A percentile compares a stretch with the other conserved stretches of the same genome.
These are phyloP conservation scores for Catagonus wagneri DNA, from an alignment of 2,113 vertebrate species.

Conservation along the genomic window DNA sequence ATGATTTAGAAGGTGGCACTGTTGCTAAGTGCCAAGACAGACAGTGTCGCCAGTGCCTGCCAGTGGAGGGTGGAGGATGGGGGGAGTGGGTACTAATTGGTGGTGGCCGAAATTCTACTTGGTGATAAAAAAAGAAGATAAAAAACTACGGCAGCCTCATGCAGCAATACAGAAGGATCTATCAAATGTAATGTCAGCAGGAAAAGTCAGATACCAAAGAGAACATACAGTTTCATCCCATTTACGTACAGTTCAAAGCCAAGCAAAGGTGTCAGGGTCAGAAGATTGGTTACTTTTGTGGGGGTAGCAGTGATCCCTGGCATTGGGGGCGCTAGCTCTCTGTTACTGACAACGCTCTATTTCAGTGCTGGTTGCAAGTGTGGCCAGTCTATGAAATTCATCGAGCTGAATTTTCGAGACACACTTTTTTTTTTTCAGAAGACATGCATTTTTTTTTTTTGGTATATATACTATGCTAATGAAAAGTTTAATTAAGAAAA, in stretches of 20 bases:
- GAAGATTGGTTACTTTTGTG: background rate
- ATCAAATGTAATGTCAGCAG: accelerated
- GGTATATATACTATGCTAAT: background rate
- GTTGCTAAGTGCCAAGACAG: background rate
- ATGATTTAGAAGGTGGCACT: background rate
- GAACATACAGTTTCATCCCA: background rate
- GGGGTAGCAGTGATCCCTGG: accelerated
- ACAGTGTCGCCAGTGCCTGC: background rate
- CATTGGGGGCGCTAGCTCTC: background rate
- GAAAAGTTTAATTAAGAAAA: background rate
- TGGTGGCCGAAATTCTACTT: no score
- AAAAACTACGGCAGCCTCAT: background rate
- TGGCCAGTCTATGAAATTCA: background rate
- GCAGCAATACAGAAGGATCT: accelerated
- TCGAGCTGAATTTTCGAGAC: background rate
- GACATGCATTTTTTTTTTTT: background rate
- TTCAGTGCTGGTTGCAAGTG: background rate
- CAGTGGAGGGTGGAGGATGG: no score
- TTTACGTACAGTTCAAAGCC: background rate
- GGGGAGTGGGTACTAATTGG: no score
- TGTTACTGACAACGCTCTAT: background rate
- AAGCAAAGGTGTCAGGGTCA: background rate
- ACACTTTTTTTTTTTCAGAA: no score
- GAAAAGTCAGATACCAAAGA: background rate
- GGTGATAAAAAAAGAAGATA: no score